Evolutionary conservation across 2,888 invertebrate species (phyloP).

Genomic region (Pachydiplax longipennis): DNA sequence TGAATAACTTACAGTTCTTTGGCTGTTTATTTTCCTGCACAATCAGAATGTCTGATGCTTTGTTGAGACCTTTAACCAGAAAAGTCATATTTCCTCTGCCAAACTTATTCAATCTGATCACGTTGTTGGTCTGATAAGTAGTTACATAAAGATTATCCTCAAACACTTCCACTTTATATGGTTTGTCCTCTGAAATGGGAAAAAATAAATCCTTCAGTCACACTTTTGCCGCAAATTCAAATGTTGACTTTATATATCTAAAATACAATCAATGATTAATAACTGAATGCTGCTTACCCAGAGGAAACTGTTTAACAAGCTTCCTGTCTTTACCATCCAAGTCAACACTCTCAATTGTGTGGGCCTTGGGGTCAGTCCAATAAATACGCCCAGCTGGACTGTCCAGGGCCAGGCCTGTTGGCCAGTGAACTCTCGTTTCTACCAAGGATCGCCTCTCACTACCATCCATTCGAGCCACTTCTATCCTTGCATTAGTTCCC

Average conservation of each 20-base stretch:
- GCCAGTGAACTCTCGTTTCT: conserved; percentile 71
- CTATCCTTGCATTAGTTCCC: conserved; percentile 70
- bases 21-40: conserved; percentile 72
- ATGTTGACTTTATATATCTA: not conserved
- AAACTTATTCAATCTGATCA: conserved; percentile 73
- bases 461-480: conserved; percentile 73
- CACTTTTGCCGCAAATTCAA: not conserved
- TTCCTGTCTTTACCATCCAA: conserved; percentile 74
- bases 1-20: conserved; percentile 58
- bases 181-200: conserved; percentile 65
- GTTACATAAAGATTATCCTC: conserved; percentile 75
- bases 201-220: conserved; percentile 47
- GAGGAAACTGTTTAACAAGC: conserved; percentile 65
- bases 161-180: conserved; percentile 76
- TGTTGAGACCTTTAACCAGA: conserved; percentile 63
- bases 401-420: conserved; percentile 78
- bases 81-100: conserved; percentile 65
- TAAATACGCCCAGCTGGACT: conserved; percentile 77
- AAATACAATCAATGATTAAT: not conserved
- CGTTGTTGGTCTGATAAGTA: conserved; percentile 68
- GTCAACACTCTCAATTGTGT: conserved; percentile 72
- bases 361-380: conserved; percentile 84
- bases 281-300: conserved; percentile 57
- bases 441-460: conserved; percentile 66
- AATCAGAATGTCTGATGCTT: conserved; percentile 72